A percentile compares a stretch with the other conserved stretches of the same genome.
These are phyloP conservation scores for Amniataba percoides DNA, from an alignment of 2,797 vertebrate species.

Conservation along the genomic window DNA sequence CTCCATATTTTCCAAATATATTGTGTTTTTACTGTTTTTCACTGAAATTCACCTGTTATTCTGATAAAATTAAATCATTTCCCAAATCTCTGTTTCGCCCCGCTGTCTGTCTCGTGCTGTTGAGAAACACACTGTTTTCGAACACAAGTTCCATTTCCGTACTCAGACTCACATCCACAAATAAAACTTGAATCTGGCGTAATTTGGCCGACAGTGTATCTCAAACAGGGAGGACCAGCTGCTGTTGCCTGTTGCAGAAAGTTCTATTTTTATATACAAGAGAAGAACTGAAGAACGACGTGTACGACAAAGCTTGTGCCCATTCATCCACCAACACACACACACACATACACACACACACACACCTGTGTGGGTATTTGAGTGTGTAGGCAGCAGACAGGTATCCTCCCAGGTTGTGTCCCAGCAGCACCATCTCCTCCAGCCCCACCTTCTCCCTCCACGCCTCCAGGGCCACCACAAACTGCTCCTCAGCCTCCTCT, in stretches of 20 bases:
- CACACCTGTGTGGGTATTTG: conserved; percentile 91
- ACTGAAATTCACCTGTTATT: too few species aligned
- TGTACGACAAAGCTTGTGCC: neutral
- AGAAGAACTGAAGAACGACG: neutral
- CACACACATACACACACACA: neutral
- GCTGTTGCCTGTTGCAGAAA: neutral
- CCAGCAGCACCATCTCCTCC: conserved; percentile 92
- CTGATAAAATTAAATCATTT: too few species aligned
- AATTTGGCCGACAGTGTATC: too few species aligned
- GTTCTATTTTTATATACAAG: neutral
- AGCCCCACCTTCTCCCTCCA: conserved; percentile 91
- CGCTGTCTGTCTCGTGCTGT: too few species aligned
- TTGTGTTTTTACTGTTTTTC: too few species aligned
- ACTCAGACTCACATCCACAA: too few species aligned
- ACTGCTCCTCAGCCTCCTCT: conserved; percentile 89
- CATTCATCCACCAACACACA: neutral
- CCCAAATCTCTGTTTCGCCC: too few species aligned
- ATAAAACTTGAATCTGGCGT: too few species aligned
- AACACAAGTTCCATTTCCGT: too few species aligned
- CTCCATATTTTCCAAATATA: too few species aligned
- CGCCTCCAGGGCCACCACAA: conserved; percentile 92
- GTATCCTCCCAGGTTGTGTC: conserved; percentile 95
- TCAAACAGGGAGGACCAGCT: too few species aligned
- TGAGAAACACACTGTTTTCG: too few species aligned
- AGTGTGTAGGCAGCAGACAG: conserved; percentile 92